A percentile compares a stretch with the other conserved stretches of the same genome.
phyloP scores from a whole-genome alignment of 2,113 vertebrate species.

The Noctilio leporinus region DNA sequence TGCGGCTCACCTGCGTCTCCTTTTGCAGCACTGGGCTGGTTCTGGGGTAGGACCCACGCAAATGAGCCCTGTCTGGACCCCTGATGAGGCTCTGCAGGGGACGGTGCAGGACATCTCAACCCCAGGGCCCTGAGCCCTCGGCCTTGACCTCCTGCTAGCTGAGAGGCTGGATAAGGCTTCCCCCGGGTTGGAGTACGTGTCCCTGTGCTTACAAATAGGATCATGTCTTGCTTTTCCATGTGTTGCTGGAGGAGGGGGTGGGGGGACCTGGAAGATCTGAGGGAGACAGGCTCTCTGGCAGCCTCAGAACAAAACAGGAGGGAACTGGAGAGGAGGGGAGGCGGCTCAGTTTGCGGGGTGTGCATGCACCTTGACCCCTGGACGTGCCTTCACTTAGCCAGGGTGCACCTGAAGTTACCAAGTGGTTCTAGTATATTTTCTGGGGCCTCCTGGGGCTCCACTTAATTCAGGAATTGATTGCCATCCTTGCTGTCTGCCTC shows the following conservation, averaged over 20 bases:
- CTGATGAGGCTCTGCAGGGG: neutral
- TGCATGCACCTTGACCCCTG: neutral
- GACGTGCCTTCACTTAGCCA: neutral
- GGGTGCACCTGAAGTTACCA: neutral
- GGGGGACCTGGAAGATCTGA: neutral
- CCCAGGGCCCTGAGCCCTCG: fast-evolving
- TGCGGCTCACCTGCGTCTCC: neutral
- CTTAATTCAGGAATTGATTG: neutral
- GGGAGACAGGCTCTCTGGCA: no score
- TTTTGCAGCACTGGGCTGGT: neutral
- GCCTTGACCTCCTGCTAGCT: neutral
- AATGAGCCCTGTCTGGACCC: neutral
- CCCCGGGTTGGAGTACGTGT: fast-evolving
- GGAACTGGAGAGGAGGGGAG: neutral
- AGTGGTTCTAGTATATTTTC: neutral
- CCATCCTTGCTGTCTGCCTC: neutral
- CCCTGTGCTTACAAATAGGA: neutral
- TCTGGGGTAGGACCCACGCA: no score
- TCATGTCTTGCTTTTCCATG: neutral
- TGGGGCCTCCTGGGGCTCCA: fast-evolving
- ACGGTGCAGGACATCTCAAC: neutral
- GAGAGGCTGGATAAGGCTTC: neutral
- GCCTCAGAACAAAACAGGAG: neutral
- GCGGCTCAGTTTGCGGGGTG: fast-evolving
- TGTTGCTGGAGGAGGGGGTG: neutral